Evolutionary conservation across 1,140 invertebrate species (phyloP).

Genomic region (Teleopsis dalmanni): DNA sequence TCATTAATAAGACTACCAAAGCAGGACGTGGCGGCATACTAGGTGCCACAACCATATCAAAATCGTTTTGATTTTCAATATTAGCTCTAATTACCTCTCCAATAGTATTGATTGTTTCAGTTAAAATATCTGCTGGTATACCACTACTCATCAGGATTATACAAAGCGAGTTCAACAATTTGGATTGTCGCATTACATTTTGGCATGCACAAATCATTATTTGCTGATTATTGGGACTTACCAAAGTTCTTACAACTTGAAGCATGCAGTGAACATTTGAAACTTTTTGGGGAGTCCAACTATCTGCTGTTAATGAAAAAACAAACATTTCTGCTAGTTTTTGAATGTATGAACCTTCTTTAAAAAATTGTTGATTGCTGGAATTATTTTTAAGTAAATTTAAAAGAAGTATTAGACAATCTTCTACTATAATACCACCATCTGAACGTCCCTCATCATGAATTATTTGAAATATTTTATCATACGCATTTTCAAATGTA

Average conservation of each 20-base stretch:
- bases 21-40: slow-evolving; percentile 85
- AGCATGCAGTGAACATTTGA: slow-evolving; percentile 89
- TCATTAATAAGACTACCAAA: slow-evolving; percentile 91
- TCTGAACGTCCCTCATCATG: slow-evolving; percentile 85
- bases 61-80: slow-evolving; percentile 83
- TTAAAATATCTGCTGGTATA: slow-evolving; percentile 92
- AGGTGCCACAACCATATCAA: slow-evolving; percentile 86
- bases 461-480: slow-evolving; percentile 90
- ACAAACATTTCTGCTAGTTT: slow-evolving; percentile 80
- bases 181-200: slow-evolving; percentile 76
- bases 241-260: slow-evolving; percentile 80
- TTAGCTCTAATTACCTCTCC: slow-evolving; percentile 92
- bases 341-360: slow-evolving; percentile 93
- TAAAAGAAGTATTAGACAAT: slow-evolving; percentile 90
- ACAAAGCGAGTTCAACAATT: slow-evolving; percentile 74
- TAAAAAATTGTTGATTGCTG: slow-evolving; percentile 98
- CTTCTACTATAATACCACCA: slow-evolving; percentile 96
- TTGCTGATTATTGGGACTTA: slow-evolving; percentile 79
- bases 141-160: slow-evolving; percentile 89
- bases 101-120: slow-evolving; percentile 92
- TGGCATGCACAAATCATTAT: slow-evolving; percentile 72
- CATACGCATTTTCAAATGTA: slow-evolving; percentile 98
- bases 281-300: slow-evolving; percentile 92
- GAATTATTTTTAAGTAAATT: slow-evolving; percentile 92
- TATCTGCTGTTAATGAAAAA: slow-evolving; percentile 60